phyloP scores from a whole-genome alignment of 2,888 invertebrate species.

The Sinodicranocentrus sp. region DNA sequence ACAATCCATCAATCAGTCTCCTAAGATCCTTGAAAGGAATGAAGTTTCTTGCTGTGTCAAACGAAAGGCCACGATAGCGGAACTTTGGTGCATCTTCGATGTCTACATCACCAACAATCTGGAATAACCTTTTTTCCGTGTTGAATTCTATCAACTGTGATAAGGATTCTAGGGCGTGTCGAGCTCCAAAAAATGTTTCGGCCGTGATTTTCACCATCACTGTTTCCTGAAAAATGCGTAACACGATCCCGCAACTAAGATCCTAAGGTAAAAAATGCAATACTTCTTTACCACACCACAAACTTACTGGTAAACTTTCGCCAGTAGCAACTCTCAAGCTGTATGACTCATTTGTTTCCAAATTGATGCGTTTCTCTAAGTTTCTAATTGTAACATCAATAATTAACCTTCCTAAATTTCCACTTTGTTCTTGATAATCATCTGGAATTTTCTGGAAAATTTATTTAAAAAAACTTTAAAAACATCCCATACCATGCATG shows the following conservation, averaged over 20 bases:
- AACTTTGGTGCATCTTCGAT: slow-evolving; percentile 83
- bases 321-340: slow-evolving; percentile 23
- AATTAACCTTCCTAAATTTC: not conserved
- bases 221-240: slow-evolving; percentile 75
- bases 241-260: too few species aligned
- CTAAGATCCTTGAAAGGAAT: slow-evolving; percentile 84
- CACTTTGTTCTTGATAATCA: slow-evolving; percentile 19
- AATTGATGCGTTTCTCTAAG: slow-evolving; percentile 1
- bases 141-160: slow-evolving; percentile 82
- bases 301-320: too few species aligned
- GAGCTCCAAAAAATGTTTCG: slow-evolving; percentile 77
- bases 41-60: slow-evolving; percentile 95
- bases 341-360: slow-evolving; percentile 64
- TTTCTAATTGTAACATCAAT: slow-evolving; percentile 25
- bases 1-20: slow-evolving; percentile 92
- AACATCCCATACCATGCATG: not conserved
- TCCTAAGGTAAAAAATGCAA: too few species aligned
- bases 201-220: slow-evolving; percentile 76
- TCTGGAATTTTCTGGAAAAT: slow-evolving; percentile 36
- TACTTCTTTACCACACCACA: too few species aligned
- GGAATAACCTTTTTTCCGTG: slow-evolving; percentile 20
- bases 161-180: slow-evolving; percentile 81
- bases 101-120: slow-evolving; percentile 12
- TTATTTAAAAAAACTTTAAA: too few species aligned
- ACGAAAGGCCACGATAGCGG: slow-evolving; percentile 90